phyloP scores from a whole-genome alignment of 2,888 invertebrate species.

The Lypha dubia region DNA sequence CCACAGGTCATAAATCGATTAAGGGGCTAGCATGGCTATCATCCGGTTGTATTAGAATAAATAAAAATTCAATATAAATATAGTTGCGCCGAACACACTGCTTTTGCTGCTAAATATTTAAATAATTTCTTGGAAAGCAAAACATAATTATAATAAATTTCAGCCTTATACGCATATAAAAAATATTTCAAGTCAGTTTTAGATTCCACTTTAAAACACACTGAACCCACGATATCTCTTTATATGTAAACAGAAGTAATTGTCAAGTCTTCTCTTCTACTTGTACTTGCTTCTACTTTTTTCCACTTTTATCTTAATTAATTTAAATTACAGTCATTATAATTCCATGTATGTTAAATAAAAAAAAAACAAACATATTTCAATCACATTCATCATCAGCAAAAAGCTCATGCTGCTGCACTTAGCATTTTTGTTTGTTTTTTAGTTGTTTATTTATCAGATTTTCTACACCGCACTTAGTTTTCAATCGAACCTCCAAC shows the following conservation, averaged over 20 bases:
- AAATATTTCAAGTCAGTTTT: too few species aligned
- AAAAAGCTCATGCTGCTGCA: slow-evolving; percentile 14
- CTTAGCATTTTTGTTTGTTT: slow-evolving; percentile 1
- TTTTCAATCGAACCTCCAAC: slow-evolving; percentile 4
- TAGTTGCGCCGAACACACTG: too few species aligned
- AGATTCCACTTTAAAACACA: neutral
- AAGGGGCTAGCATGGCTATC: too few species aligned
- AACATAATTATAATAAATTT: too few species aligned
- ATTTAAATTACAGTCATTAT: slow-evolving; percentile 32
- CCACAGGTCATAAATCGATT: too few species aligned
- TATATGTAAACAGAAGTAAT: neutral
- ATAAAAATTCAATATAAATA: too few species aligned
- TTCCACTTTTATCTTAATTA: slow-evolving; percentile 35
- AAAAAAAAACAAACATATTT: slow-evolving; percentile 30
- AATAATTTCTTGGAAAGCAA: too few species aligned
- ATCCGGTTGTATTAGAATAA: too few species aligned
- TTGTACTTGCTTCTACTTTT: neutral
- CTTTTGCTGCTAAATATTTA: too few species aligned
- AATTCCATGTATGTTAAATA: slow-evolving; percentile 36
- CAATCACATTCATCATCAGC: slow-evolving; percentile 7
- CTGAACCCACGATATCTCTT: neutral
- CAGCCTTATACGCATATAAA: too few species aligned
- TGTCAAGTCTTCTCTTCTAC: neutral
- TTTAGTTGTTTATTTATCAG: slow-evolving; percentile 1
- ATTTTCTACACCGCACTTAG: neutral